phyloP scores from a whole-genome alignment of 2,888 invertebrate species.

The Tinea semifulvella region DNA sequence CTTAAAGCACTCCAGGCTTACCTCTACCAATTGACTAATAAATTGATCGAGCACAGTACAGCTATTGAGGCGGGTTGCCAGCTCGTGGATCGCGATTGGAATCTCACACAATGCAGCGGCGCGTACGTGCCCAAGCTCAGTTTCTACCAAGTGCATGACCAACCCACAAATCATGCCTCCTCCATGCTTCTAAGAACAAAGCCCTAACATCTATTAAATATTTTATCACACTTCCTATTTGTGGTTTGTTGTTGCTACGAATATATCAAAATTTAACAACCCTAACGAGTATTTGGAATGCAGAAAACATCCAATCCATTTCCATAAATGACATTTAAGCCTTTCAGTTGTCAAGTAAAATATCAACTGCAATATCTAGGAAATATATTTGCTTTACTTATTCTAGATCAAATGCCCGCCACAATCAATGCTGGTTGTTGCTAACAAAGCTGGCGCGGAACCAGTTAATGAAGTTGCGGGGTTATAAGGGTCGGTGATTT shows the following conservation, averaged over 20 bases:
- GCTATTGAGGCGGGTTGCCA: conserved; percentile 14
- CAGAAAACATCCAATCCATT: neutral
- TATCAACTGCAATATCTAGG: conserved; percentile 3
- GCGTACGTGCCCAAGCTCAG: conserved; percentile 16
- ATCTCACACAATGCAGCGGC: conserved; percentile 17
- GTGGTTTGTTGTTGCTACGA: conserved; percentile 10
- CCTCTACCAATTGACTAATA: conserved; percentile 16
- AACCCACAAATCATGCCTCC: conserved; percentile 14
- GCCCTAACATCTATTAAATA: conserved; percentile 20
- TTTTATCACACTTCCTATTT: conserved; percentile 40
- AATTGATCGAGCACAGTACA: conserved; percentile 16
- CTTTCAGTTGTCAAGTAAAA: conserved; percentile 5
- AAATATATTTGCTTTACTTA: conserved; percentile 3
- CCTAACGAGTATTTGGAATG: neutral
- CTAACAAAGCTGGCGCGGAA: conserved; percentile 9
- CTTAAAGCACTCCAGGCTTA: conserved; percentile 5
- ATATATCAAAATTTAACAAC: neutral
- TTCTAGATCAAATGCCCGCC: conserved; percentile 5
- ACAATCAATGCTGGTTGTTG: neutral
- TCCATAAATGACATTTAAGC: neutral
- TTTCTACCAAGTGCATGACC: conserved; percentile 15
- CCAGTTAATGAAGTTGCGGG: conserved; percentile 14
- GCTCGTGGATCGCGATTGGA: conserved; percentile 15
- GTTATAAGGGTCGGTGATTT: conserved; percentile 14
- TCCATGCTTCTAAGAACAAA: conserved; percentile 15